phyloP scores from a whole-genome alignment of 2,113 vertebrate genomes.

The Jacana jacana region DNA sequence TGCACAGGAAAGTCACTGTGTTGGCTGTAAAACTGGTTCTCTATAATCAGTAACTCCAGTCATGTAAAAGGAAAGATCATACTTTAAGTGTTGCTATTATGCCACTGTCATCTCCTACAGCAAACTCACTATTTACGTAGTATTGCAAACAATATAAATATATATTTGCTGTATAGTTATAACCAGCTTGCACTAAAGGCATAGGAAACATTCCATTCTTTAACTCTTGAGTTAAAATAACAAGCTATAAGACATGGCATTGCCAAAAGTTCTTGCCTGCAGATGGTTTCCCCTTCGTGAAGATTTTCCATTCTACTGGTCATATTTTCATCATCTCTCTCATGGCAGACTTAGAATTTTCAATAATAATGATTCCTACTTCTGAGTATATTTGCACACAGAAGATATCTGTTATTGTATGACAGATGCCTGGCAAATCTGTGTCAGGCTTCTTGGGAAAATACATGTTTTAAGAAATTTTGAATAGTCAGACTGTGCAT shows the following conservation, averaged over 20 bases:
- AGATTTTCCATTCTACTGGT: not conserved
- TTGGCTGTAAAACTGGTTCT: not conserved
- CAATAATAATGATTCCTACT: not conserved
- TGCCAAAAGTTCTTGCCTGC: not conserved
- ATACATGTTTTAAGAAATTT: not conserved
- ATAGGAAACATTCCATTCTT: not conserved
- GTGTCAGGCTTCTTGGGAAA: not conserved
- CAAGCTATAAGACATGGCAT: not conserved
- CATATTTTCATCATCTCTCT: not conserved
- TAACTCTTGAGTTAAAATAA: not conserved
- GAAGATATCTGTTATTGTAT: not conserved
- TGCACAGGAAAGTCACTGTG: slow-evolving; percentile 21
- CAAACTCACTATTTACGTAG: not conserved
- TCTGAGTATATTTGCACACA: not conserved
- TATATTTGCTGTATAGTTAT: not conserved
- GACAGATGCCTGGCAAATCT: not conserved
- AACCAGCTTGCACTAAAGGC: not conserved
- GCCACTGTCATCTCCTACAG: not conserved
- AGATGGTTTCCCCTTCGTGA: not conserved
- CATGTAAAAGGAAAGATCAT: not conserved
- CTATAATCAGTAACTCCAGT: slow-evolving; percentile 19
- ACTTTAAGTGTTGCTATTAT: slow-evolving; percentile 12
- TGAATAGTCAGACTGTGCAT: not conserved
- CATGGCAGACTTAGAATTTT: not conserved
- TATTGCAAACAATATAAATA: not conserved